Evolutionary conservation across 2,113 vertebrate species (phyloP).

Genomic region (Petromus typicus): DNA sequence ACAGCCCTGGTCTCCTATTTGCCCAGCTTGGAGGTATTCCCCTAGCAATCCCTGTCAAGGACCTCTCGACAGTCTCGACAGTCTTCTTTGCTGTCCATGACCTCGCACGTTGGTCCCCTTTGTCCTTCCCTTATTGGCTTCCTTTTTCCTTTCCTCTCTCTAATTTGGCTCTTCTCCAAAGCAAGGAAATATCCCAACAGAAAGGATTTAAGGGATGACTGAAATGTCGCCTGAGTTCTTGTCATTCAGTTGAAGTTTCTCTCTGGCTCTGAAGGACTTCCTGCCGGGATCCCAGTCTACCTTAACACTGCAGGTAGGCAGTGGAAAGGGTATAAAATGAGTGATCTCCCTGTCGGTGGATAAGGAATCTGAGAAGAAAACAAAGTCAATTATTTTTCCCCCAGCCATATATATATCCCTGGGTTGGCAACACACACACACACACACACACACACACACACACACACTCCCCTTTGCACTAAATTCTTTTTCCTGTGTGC

Average conservation of each 20-base stretch:
- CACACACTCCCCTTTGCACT: background rate
- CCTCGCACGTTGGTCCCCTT: background rate
- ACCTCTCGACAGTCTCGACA: background rate
- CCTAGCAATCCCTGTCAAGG: background rate
- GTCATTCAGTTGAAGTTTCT: background rate
- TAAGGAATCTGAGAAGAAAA: slow-evolving; percentile 28
- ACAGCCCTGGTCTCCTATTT: background rate
- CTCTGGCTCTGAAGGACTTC: background rate
- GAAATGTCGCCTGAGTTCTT: background rate
- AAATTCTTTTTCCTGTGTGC: background rate
- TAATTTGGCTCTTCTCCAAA: background rate
- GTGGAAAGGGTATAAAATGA: background rate
- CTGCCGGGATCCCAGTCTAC: background rate
- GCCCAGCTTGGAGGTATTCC: background rate
- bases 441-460: background rate
- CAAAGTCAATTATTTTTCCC: slow-evolving; percentile 39
- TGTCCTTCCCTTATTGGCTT: background rate
- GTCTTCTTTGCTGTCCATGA: background rate
- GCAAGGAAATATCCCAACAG: background rate
- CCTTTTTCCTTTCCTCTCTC: background rate
- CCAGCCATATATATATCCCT: background rate
- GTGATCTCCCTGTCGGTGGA: background rate
- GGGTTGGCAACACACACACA: background rate
- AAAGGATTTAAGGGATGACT: background rate
- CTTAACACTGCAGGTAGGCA: background rate